Evolutionary conservation across 2,888 invertebrate genomes (phyloP).

Genomic region (Oeneis ivallda): DNA sequence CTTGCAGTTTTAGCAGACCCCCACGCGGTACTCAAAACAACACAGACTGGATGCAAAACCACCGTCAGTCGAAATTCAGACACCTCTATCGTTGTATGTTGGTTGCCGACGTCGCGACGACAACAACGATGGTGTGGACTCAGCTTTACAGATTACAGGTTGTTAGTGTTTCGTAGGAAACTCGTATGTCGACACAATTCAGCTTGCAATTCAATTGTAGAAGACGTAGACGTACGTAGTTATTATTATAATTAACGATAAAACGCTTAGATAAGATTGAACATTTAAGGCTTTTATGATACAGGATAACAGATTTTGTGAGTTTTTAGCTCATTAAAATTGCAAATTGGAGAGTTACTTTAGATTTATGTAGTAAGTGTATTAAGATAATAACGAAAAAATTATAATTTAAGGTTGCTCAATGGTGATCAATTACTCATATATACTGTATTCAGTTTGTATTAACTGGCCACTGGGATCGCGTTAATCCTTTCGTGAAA

Average conservation of each 20-base stretch:
- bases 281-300: conserved; percentile 13
- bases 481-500: no score
- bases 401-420: neutral
- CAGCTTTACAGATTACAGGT: neutral
- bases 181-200: conserved; percentile 2
- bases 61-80: no score
- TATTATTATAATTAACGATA: conserved; percentile 10
- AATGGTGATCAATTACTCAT: no score
- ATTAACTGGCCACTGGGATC: no score
- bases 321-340: neutral
- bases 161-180: conserved; percentile 11
- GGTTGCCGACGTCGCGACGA: no score
- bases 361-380: neutral
- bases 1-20: no score
- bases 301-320: neutral
- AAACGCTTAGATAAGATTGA: neutral
- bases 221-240: neutral
- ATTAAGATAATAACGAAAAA: neutral
- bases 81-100: no score
- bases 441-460: no score
- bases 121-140: neutral
- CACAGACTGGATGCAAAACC: no score
- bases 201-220: conserved; percentile 16
- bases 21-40: no score
- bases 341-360: neutral